phyloP scores from a whole-genome alignment of 92 coral and sea anemone species.

The Epizoanthus fatuus region DNA sequence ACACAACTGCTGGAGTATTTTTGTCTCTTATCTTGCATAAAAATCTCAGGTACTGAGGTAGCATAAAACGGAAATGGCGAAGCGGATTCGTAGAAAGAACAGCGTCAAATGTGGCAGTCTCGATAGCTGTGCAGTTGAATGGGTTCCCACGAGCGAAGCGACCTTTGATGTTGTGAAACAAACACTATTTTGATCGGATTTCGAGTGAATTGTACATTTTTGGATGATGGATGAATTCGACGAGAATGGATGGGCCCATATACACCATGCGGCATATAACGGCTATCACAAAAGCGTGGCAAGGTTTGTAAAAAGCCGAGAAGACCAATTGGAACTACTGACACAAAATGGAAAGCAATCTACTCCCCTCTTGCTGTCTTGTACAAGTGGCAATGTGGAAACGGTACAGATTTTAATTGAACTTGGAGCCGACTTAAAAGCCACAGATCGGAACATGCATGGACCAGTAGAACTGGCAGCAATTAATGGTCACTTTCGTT shows the following conservation, averaged over 20 bases:
- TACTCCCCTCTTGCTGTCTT: constrained; percentile 91
- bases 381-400: constrained; percentile 88
- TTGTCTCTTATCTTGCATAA: not conserved
- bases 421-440: constrained; percentile 86
- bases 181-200: constrained; percentile 22
- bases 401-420: constrained; percentile 91
- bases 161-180: constrained; percentile 12
- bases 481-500: constrained; percentile 68
- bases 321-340: constrained; percentile 92
- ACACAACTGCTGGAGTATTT: not conserved
- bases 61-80: not conserved
- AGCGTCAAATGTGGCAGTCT: not conserved
- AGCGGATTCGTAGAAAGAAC: not conserved
- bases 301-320: constrained; percentile 87
- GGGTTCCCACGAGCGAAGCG: not conserved
- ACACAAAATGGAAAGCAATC: constrained; percentile 88
- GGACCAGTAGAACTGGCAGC: constrained; percentile 91
- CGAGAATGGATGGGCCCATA: constrained; percentile 98
- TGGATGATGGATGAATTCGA: constrained; percentile 95
- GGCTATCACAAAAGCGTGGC: constrained; percentile 97
- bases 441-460: constrained; percentile 78
- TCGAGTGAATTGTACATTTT: constrained; percentile 1
- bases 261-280: constrained; percentile 96
- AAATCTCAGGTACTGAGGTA: not conserved
- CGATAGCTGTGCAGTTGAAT: constrained; percentile 1